These are phyloP conservation scores for Glossosoma conforme DNA, from an alignment of 1,140 invertebrate species.

Conservation along the genomic window DNA sequence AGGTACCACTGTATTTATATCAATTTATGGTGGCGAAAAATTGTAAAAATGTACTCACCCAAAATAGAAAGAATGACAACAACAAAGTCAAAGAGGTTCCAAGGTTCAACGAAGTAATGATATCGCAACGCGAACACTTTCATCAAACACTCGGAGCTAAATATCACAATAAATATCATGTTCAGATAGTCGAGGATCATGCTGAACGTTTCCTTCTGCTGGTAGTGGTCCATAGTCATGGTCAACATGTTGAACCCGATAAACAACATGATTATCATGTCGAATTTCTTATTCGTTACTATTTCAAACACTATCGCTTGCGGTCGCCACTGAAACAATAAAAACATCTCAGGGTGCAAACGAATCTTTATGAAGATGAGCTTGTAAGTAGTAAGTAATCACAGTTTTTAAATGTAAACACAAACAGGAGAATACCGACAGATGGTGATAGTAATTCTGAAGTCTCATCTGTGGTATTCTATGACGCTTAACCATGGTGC, in stretches of 20 bases:
- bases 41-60: slow-evolving; percentile 58
- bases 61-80: slow-evolving; percentile 98
- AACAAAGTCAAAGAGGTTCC: slow-evolving; percentile 99
- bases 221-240: slow-evolving; percentile 96
- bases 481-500: too few relatives aligned
- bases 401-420: too few relatives aligned
- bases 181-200: slow-evolving; percentile 86
- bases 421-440: too few relatives aligned
- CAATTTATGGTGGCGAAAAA: background rate
- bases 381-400: too few relatives aligned
- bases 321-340: slow-evolving; percentile 80
- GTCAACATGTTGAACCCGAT: slow-evolving; percentile 98
- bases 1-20: too few relatives aligned
- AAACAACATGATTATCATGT: slow-evolving; percentile 99
- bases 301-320: slow-evolving; percentile 96
- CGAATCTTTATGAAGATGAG: too few relatives aligned
- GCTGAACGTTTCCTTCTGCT: slow-evolving; percentile 78
- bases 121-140: slow-evolving; percentile 96
- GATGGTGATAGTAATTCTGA: too few relatives aligned
- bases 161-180: slow-evolving; percentile 97
- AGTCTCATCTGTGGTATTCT: too few relatives aligned
- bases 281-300: slow-evolving; percentile 97
- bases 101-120: slow-evolving; percentile 98
- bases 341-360: slow-evolving; percentile 28
- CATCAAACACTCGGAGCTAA: slow-evolving; percentile 94